A percentile compares a stretch with the other conserved stretches of the same genome.
Evolutionary conservation across 2,888 invertebrate species (phyloP).

Genomic region (Chrysomela aeneicollis): DNA sequence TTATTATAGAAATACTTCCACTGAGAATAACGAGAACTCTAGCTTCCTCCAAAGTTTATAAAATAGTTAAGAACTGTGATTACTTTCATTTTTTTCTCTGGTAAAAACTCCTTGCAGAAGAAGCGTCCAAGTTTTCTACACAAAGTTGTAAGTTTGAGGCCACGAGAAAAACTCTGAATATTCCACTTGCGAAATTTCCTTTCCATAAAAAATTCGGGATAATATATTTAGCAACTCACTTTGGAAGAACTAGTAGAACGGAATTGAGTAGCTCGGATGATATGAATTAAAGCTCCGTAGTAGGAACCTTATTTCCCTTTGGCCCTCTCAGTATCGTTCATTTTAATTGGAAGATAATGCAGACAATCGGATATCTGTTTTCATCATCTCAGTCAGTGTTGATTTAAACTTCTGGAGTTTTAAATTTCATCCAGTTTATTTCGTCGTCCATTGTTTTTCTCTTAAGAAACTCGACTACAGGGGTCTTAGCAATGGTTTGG

Average conservation of each 20-base stretch:
- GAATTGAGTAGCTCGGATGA: neutral
- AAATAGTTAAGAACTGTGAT: neutral
- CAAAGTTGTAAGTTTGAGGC: slow-evolving; percentile 27
- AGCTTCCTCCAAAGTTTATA: neutral
- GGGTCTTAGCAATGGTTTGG: too few relatives aligned
- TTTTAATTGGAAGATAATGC: too few relatives aligned
- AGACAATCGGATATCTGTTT: too few relatives aligned
- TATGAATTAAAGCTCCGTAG: neutral
- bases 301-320: too few relatives aligned
- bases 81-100: neutral
- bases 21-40: neutral
- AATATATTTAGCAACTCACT: slow-evolving; percentile 32
- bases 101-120: slow-evolving; percentile 5
- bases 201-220: slow-evolving; percentile 21
- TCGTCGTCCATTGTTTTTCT: too few relatives aligned
- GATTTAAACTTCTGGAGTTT: too few relatives aligned
- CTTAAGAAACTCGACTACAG: too few relatives aligned
- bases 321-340: too few relatives aligned
- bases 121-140: slow-evolving; percentile 21
- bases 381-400: too few relatives aligned
- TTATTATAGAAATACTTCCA: neutral
- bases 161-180: slow-evolving; percentile 28
- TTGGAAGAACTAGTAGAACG: neutral
- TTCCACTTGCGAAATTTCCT: slow-evolving; percentile 25
- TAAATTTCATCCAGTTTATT: too few relatives aligned